These are phyloP conservation scores for Seriola dumerili DNA, from an alignment of 2,113 vertebrate species.

Conservation along the genomic window DNA sequence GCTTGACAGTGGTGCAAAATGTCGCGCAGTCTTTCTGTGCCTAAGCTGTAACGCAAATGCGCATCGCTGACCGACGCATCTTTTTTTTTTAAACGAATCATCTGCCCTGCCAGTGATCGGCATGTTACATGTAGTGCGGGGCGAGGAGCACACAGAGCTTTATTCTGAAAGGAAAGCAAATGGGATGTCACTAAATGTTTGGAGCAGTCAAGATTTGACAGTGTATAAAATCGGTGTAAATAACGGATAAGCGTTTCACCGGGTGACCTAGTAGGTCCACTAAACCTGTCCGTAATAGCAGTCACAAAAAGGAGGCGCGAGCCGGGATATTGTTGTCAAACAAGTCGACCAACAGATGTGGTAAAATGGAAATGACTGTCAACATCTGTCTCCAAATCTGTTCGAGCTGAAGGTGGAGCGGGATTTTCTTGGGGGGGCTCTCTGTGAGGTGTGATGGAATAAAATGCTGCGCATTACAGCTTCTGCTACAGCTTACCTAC, in stretches of 20 bases:
- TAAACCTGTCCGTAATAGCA: slow-evolving; percentile 27
- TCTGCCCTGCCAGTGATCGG: background rate
- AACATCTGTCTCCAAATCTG: slow-evolving; percentile 69
- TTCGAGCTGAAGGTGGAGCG: slow-evolving; percentile 66
- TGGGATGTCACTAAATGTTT: slow-evolving; percentile 43
- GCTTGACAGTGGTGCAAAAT: slow-evolving; percentile 58
- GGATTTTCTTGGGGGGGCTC: slow-evolving; percentile 53
- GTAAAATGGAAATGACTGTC: slow-evolving; percentile 63
- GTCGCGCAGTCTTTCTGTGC: slow-evolving; percentile 51
- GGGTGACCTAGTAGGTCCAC: slow-evolving; percentile 28
- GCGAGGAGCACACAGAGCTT: background rate
- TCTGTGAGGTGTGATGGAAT: slow-evolving; percentile 66
- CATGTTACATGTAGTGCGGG: background rate
- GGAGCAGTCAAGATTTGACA: slow-evolving; percentile 48
- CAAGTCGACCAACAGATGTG: slow-evolving; percentile 55
- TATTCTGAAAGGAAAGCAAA: slow-evolving; percentile 34
- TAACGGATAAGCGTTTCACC: slow-evolving; percentile 34
- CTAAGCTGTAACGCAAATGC: slow-evolving; percentile 51
- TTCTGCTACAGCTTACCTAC: slow-evolving; percentile 31
- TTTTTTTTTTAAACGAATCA: slow-evolving; percentile 3
- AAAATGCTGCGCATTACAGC: slow-evolving; percentile 72
- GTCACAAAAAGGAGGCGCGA: slow-evolving; percentile 1
- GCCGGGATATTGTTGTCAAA: slow-evolving; percentile 38
- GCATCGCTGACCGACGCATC: slow-evolving; percentile 44
- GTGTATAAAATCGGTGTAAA: slow-evolving; percentile 46